Evolutionary conservation across 2,113 vertebrate species (phyloP), one percentile per base, ranked within the genome.

Genomic region (Pavo muticus): DNA sequence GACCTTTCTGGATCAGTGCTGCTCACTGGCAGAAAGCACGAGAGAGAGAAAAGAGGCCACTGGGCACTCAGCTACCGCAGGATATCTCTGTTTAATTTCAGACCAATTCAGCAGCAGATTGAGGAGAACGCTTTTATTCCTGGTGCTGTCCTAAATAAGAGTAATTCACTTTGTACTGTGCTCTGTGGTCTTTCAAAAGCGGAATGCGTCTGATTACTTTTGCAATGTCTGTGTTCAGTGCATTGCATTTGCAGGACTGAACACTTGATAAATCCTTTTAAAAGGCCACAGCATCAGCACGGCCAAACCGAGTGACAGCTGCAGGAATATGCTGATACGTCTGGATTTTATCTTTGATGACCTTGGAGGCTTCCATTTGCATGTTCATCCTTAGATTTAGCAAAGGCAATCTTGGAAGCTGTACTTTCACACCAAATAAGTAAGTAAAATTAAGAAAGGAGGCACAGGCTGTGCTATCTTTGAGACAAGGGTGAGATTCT

Each of bases 251-350:
- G 73, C 87, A 82, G 77, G 67, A 40, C 29, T 12, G 56, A 93
- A 72, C 56, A 35, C 60, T 39, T 10, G 40, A 75, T 40, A 69
- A 93, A 80, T 14, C 42, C 83, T 84, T 27, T 18, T 2, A 7
- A 35, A 39, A 80, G 72, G 75, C 64, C 59, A 60, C 57, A 39
- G 78, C 8, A 70, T 76, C 60, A 65, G 73, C 1, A 0, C 4
- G 35, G 67, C 81, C 93, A 81, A 32, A 63, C 78, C 56, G 71
- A 91, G 71, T 27, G 81, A 79, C 87, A 92, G 93, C 89, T 70
- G 47, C 69, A 83, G 88, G 65, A 50, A 57, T 30, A 56, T 59
- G 90, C 90, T 79, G 88, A 29, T 45, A 86, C 14, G 1, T 21
- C 23, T 57, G 44, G 67, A 79, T 87, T 90, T 92, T 73, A 75